Base-by-base conservation (phyloP, 2,113 vertebrate species). In the Xiphias gladius region DNA sequence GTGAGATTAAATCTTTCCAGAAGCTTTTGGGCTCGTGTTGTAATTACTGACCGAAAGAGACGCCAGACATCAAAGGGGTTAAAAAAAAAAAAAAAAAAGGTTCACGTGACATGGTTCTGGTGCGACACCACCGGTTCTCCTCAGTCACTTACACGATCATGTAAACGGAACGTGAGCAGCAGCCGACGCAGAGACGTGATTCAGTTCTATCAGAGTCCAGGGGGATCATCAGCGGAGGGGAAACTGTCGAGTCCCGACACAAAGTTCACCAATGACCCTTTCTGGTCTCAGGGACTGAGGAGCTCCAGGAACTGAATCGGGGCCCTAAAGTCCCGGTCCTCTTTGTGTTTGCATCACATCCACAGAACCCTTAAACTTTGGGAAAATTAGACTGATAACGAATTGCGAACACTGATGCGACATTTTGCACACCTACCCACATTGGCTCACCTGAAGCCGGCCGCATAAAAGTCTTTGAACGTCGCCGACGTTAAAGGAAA, bases 1-100 rank as follows among this genome's bases (percentile, higher is more conserved):
- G 81, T 92, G 89, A 93, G 83, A 93, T 92, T 93, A 92, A 93
- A 93, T 79, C 85, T 93, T 93, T 92, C 67, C 92, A 91, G 88
- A 90, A 87, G 72, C 83, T 92, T 86, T 73, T 82, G 77, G 83
- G 28, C 73, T 88, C 4, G 24, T 88, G 73, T 87, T 68, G 69
- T 88, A 0, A 43, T 89, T 90, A 10, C 32, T 65, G 24, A 41
- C 7, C 10, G 13, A 35, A 64, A 32, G 17, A 22, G 16, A 30
- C 19, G 4, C 14, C 17, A 0, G 10, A 3, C n/a, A 26, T 41
- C 7, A 1, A 13, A 14, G 54, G 54, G 22, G 22, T 20, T 24
- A 11, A 8, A 55, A n/a, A n/a, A n/a, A n/a, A n/a, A n/a, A n/a
- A n/a, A n/a, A n/a, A n/a, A n/a, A n/a, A 24, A 12, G 48, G 54